Evolutionary conservation across 2,888 invertebrate species (phyloP).

Genomic region (Stenoptilia bipunctidactyla): DNA sequence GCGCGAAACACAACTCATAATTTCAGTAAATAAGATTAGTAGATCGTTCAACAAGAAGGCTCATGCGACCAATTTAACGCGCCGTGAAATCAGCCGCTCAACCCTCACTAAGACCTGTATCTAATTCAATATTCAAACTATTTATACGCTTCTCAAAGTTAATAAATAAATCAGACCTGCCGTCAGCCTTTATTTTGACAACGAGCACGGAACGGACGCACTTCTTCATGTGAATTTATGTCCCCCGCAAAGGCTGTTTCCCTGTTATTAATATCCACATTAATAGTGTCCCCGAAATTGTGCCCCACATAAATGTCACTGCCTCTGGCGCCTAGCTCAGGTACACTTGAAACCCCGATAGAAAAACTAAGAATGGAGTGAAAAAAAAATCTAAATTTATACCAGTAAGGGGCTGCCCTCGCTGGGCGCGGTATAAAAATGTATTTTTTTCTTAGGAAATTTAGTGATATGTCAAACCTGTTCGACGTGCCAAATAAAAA

Average conservation of each 20-base stretch:
- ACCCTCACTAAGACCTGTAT: background rate
- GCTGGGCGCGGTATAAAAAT: slow-evolving; percentile 35
- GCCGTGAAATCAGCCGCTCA: slow-evolving; percentile 58
- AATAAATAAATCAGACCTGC: slow-evolving; percentile 27
- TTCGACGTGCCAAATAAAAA: slow-evolving; percentile 66
- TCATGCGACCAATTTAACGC: slow-evolving; percentile 50
- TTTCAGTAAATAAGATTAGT: background rate
- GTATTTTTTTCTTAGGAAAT: slow-evolving; percentile 66
- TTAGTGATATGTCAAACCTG: slow-evolving; percentile 69
- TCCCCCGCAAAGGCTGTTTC: slow-evolving; percentile 41
- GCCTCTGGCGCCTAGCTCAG: slow-evolving; percentile 67
- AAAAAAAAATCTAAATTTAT: slow-evolving; percentile 60
- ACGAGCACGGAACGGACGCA: slow-evolving; percentile 33
- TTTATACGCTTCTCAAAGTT: background rate
- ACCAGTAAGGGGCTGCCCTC: slow-evolving; percentile 43
- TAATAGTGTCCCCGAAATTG: slow-evolving; percentile 65
- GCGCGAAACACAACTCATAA: slow-evolving; percentile 14
- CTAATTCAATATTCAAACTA: slow-evolving; percentile 10
- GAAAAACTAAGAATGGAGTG: slow-evolving; percentile 57
- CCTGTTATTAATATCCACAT: slow-evolving; percentile 65
- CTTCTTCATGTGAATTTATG: slow-evolving; percentile 53
- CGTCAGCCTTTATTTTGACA: slow-evolving; percentile 48
- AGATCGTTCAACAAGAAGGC: background rate
- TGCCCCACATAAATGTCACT: slow-evolving; percentile 58
- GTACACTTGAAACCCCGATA: slow-evolving; percentile 47